A percentile compares a stretch with the other conserved stretches of the same genome.
phyloP scores from a whole-genome alignment of 2,113 vertebrate genomes.

The Cariama cristata region DNA sequence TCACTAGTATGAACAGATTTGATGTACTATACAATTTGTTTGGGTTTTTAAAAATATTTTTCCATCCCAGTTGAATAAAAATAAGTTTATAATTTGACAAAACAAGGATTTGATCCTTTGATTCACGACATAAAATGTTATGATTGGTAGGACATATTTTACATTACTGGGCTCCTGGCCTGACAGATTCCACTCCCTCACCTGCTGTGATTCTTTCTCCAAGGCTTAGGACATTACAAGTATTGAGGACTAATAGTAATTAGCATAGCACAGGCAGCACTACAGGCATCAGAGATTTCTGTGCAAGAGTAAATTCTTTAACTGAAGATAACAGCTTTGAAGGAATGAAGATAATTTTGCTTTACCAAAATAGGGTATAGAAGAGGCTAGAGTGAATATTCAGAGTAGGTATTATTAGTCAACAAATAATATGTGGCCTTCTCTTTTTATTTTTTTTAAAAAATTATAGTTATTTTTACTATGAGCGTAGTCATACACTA shows the following conservation, averaged over 20 bases:
- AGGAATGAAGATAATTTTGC: not conserved
- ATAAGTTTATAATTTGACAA: not conserved
- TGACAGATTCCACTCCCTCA: not conserved
- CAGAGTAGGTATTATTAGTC: not conserved
- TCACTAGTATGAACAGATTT: not conserved
- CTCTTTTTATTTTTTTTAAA: not conserved
- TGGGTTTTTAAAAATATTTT: too few relatives aligned
- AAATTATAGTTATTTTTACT: not conserved
- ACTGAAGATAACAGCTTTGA: not conserved
- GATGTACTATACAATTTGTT: not conserved
- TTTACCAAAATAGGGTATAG: not conserved
- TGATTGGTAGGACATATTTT: not conserved
- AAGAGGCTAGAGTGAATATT: not conserved
- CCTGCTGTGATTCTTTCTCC: not conserved
- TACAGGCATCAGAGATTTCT: not conserved
- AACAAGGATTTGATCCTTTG: not conserved
- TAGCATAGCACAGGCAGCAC: not conserved
- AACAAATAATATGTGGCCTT: not conserved
- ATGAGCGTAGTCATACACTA: not conserved
- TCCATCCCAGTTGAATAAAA: not conserved
- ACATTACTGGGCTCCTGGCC: not conserved
- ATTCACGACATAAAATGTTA: not conserved
- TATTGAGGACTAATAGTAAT: not conserved
- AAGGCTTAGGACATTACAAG: not conserved
- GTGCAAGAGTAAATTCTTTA: not conserved